A percentile compares a stretch with the other conserved stretches of the same genome.
phyloP scores from a whole-genome alignment of 2,797 vertebrate species.

The Hyperoplus lanceolatus region DNA sequence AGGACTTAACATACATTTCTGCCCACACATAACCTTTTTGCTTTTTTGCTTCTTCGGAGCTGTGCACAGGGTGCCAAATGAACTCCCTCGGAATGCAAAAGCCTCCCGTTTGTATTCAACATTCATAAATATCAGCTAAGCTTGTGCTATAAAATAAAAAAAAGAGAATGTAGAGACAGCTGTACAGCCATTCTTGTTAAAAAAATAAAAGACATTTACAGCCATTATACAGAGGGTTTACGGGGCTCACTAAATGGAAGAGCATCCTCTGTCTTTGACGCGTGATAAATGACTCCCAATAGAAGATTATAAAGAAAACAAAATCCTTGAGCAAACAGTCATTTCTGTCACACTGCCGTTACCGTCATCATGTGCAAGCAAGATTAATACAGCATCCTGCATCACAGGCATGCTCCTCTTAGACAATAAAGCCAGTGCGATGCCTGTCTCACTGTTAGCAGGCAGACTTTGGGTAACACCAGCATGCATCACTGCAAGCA shows the following conservation, averaged over 20 bases:
- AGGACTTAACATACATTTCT: slow-evolving; percentile 68
- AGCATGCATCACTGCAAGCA: slow-evolving; percentile 54
- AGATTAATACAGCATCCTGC: slow-evolving; percentile 67
- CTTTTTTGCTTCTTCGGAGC: slow-evolving; percentile 26
- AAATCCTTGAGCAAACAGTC: slow-evolving; percentile 69
- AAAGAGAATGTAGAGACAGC: slow-evolving; percentile 27
- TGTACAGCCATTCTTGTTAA: slow-evolving; percentile 17
- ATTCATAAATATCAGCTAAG: slow-evolving; percentile 53
- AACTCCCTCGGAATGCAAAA: slow-evolving; percentile 48
- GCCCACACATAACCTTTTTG: slow-evolving; percentile 70
- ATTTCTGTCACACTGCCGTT: slow-evolving; percentile 68
- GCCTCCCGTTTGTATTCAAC: slow-evolving; percentile 34
- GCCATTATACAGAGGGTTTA: slow-evolving; percentile 47
- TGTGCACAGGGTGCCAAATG: slow-evolving; percentile 32
- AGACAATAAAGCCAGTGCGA: slow-evolving; percentile 70
- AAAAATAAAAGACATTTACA: slow-evolving; percentile 41
- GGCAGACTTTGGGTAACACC: slow-evolving; percentile 63
- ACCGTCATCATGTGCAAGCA: slow-evolving; percentile 53
- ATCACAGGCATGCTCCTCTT: slow-evolving; percentile 65
- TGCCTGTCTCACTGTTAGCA: slow-evolving; percentile 67
- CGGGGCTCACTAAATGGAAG: slow-evolving; percentile 34
- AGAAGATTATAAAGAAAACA: slow-evolving; percentile 61
- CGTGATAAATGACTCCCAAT: slow-evolving; percentile 56
- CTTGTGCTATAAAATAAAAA: slow-evolving; percentile 31
- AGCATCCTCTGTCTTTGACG: slow-evolving; percentile 59